A percentile compares a stretch with the other conserved stretches of the same genome.
Conservation (phyloP, 2,797 vertebrate genomes). For the Myotis myotis region DNA sequence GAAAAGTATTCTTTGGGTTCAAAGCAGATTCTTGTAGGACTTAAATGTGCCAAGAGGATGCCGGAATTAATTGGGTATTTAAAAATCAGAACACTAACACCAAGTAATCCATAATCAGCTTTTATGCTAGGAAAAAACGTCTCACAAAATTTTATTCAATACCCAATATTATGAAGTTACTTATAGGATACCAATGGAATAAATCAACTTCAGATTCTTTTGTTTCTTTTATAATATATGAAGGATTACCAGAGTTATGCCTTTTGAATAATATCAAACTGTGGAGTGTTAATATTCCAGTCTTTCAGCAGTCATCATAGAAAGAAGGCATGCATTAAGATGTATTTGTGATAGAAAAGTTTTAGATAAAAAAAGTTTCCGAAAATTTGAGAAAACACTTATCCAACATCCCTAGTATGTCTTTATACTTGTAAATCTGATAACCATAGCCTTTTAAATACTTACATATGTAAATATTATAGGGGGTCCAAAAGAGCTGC, state of each 20-base stretch:
- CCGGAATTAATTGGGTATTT: constrained; percentile 14
- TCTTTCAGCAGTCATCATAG: background rate
- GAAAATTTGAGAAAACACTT: constrained; percentile 39
- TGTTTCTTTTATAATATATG: background rate
- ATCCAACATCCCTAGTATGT: background rate
- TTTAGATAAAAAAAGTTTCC: constrained; percentile 7
- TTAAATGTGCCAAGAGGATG: constrained; percentile 9
- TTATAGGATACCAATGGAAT: constrained; percentile 3
- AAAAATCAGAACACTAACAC: constrained; percentile 50
- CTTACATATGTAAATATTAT: constrained; percentile 46
- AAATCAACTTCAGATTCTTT: constrained; percentile 17
- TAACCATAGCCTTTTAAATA: constrained; percentile 5
- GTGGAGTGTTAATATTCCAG: background rate
- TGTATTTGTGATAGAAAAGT: background rate
- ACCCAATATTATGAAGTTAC: constrained; percentile 3
- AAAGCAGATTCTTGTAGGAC: constrained; percentile 30
- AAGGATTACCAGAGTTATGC: background rate
- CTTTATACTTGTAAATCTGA: constrained; percentile 18
- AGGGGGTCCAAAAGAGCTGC: constrained; percentile 33
- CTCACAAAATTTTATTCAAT: constrained; percentile 31
- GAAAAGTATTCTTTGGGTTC: constrained; percentile 18
- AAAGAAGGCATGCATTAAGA: constrained; percentile 31
- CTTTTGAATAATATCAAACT: background rate
- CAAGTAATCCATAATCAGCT: constrained; percentile 30
- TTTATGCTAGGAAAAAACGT: constrained; percentile 10